Evolutionary conservation across 2,888 invertebrate genomes (phyloP).

Genomic region (Agriopis marginaria): DNA sequence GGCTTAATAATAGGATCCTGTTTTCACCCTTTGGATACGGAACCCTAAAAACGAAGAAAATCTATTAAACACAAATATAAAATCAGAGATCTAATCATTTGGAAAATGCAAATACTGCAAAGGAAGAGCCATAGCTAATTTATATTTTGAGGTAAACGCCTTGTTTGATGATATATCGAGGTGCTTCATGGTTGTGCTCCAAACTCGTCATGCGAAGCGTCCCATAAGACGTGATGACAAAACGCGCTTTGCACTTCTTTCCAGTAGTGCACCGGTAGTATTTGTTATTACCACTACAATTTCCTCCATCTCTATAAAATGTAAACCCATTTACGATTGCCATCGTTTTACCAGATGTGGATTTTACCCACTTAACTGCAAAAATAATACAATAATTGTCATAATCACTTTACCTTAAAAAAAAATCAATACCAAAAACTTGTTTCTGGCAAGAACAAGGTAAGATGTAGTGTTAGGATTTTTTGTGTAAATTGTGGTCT

Average conservation of each 20-base stretch:
- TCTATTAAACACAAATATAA: too few relatives aligned
- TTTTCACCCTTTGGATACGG: too few relatives aligned
- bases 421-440: too few relatives aligned
- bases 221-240: not conserved
- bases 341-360: not conserved
- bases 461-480: too few relatives aligned
- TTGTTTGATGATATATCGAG: not conserved
- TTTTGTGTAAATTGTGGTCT: too few relatives aligned
- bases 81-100: too few relatives aligned
- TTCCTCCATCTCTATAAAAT: conserved; percentile 4
- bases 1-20: too few relatives aligned
- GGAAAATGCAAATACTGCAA: too few relatives aligned
- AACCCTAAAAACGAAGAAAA: too few relatives aligned
- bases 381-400: not conserved
- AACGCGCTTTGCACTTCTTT: not conserved
- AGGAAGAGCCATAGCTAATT: not conserved
- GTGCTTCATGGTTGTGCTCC: not conserved
- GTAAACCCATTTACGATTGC: not conserved
- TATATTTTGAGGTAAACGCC: not conserved
- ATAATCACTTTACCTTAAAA: too few relatives aligned
- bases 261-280: not conserved
- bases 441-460: too few relatives aligned
- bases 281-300: not conserved
- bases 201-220: not conserved
- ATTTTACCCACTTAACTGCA: conserved; percentile 3